Evolutionary conservation across 2,888 invertebrate genomes (phyloP).

Genomic region (Drosophila bunnanda): DNA sequence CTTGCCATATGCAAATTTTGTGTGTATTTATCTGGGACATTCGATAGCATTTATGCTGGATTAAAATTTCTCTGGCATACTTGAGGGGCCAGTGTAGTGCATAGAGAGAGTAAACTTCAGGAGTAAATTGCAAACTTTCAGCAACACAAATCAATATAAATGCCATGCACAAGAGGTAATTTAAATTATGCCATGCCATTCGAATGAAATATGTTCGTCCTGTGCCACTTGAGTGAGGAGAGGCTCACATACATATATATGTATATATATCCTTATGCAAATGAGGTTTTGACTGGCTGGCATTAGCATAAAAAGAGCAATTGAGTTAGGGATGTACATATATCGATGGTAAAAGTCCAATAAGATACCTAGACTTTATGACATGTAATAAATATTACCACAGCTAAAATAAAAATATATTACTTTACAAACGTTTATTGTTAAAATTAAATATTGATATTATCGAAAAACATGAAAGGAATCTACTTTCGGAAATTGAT

Average conservation of each 20-base stretch:
- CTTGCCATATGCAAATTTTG: constrained; percentile 7
- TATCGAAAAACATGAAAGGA: too few species aligned
- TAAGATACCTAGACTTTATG: not conserved
- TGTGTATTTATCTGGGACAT: not conserved
- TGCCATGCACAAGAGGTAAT: constrained; percentile 13
- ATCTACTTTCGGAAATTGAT: too few species aligned
- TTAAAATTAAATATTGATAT: too few species aligned
- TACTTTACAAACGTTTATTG: too few species aligned
- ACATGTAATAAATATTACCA: too few species aligned
- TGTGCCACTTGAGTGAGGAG: constrained; percentile 49
- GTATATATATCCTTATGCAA: constrained; percentile 41
- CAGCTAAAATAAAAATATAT: too few species aligned
- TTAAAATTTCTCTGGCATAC: constrained; percentile 6
- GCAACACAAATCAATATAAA: constrained; percentile 14
- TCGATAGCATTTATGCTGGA: constrained; percentile 2
- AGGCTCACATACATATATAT: not conserved
- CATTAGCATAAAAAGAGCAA: constrained; percentile 65
- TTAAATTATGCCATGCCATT: constrained; percentile 34
- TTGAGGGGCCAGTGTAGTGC: not conserved
- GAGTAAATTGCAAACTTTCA: not conserved
- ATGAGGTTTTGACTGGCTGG: constrained; percentile 32
- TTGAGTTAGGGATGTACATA: constrained; percentile 6
- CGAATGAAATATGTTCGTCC: constrained; percentile 50
- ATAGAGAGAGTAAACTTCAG: not conserved
- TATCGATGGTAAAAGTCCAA: not conserved